These are phyloP conservation scores for Psittacula cyanocephala DNA, from an alignment of 2,113 vertebrate species.

Conservation along the genomic window DNA sequence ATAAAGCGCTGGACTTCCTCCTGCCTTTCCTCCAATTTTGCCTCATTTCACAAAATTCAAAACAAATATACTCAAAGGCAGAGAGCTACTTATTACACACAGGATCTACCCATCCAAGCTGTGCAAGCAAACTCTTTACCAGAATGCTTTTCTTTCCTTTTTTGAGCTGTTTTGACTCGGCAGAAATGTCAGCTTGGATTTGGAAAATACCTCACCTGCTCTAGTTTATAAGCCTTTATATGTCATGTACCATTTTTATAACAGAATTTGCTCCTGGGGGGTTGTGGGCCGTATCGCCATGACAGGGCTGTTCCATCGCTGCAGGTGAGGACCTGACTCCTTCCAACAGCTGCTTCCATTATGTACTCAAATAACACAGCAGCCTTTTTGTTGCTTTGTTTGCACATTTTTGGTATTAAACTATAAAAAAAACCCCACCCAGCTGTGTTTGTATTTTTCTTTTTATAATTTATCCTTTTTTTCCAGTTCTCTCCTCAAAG, in stretches of 20 bases:
- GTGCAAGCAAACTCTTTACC: background rate
- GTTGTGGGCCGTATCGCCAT: background rate
- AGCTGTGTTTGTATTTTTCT: slow-evolving; percentile 10
- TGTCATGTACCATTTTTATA: background rate
- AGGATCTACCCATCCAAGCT: background rate
- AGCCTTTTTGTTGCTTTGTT: background rate
- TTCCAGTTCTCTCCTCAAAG: background rate
- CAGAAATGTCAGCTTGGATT: background rate
- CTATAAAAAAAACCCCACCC: background rate
- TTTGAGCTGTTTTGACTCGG: background rate
- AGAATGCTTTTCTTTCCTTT: background rate
- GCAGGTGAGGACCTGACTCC: background rate
- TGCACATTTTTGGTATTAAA: slow-evolving; percentile 30
- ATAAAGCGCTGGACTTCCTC: background rate
- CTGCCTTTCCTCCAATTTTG: background rate
- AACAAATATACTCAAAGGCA: background rate
- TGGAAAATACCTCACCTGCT: background rate
- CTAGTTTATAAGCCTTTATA: background rate
- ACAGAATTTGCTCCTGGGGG: background rate
- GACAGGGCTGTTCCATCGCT: rapidly evolving
- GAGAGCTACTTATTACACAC: background rate
- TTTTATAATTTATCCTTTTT: background rate
- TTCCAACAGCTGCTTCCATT: slow-evolving; percentile 5
- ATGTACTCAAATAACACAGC: background rate
- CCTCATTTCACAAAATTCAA: background rate